Percentiles rank a stretch among this genome's conserved stretches.
Conservation (phyloP, 2,888 invertebrate genomes). For the Cremastobaeus sp. region DNA sequence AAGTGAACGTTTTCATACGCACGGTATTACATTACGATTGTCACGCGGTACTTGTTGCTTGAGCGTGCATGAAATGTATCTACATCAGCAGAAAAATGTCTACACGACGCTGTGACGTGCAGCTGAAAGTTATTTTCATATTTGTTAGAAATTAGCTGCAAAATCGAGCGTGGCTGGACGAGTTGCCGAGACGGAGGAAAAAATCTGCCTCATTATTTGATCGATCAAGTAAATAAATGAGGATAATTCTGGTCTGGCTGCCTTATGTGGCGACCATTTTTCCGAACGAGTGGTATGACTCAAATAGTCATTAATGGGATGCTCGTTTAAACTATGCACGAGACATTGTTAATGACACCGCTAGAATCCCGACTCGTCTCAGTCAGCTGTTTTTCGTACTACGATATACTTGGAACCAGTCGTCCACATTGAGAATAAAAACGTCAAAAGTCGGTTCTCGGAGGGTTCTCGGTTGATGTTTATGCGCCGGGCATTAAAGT, state of each 20-base stretch:
- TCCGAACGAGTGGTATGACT: neutral
- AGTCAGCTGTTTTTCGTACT: conserved; percentile 19
- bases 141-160: conserved; percentile 6
- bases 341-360: conserved; percentile 20
- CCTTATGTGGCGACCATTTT: conserved; percentile 9
- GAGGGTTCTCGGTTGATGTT: conserved; percentile 7
- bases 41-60: conserved; percentile 39
- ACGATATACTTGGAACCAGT: conserved; percentile 19
- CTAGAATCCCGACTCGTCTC: neutral
- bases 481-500: conserved; percentile 27
- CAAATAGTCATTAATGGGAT: conserved; percentile 21
- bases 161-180: neutral
- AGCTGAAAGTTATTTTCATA: conserved; percentile 35
- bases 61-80: conserved; percentile 23
- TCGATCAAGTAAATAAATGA: conserved; percentile 4
- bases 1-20: conserved; percentile 26
- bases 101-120: conserved; percentile 9
- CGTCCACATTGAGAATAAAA: conserved; percentile 24
- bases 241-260: too few relatives aligned
- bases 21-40: conserved; percentile 48
- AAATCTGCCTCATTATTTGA: conserved; percentile 5
- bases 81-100: conserved; percentile 12
- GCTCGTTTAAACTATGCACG: conserved; percentile 13
- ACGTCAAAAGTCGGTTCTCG: conserved; percentile 25
- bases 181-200: too few relatives aligned